These are phyloP conservation scores for Drosophila pseudotakahashii DNA, from an alignment of 2,888 invertebrate species.

Conservation along the genomic window DNA sequence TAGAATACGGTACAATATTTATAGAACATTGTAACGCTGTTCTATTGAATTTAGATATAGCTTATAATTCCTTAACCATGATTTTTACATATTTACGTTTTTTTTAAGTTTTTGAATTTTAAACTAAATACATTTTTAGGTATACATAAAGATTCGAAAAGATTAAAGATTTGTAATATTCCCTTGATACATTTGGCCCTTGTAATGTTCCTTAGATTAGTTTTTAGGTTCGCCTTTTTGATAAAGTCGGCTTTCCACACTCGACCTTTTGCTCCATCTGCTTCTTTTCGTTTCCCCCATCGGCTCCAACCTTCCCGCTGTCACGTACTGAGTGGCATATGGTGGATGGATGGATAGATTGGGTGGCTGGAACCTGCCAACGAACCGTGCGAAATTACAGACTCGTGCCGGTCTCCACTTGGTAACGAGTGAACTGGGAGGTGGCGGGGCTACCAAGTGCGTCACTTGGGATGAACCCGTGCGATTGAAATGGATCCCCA, in stretches of 20 bases:
- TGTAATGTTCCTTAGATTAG: too few species aligned
- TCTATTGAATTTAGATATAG: too few species aligned
- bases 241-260: not conserved
- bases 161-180: too few species aligned
- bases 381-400: constrained; percentile 50
- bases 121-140: too few species aligned
- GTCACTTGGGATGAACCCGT: constrained; percentile 33
- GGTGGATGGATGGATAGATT: constrained; percentile 11
- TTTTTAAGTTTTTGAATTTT: too few species aligned
- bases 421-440: constrained; percentile 6
- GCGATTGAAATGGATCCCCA: constrained; percentile 14
- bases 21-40: too few species aligned
- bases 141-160: too few species aligned
- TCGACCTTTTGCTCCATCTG: constrained; percentile 1
- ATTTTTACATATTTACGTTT: too few species aligned
- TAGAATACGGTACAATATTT: too few species aligned
- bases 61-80: too few species aligned
- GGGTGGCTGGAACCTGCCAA: constrained; percentile 37
- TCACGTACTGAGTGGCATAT: constrained; percentile 57
- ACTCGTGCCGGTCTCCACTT: constrained; percentile 45
- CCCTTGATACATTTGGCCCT: too few species aligned
- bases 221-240: not conserved
- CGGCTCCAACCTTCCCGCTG: constrained; percentile 31
- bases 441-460: constrained; percentile 39
- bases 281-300: not conserved